These are phyloP conservation scores for Drosophila flavopinicola DNA, from an alignment of 2,888 invertebrate genomes.

Conservation along the genomic window DNA sequence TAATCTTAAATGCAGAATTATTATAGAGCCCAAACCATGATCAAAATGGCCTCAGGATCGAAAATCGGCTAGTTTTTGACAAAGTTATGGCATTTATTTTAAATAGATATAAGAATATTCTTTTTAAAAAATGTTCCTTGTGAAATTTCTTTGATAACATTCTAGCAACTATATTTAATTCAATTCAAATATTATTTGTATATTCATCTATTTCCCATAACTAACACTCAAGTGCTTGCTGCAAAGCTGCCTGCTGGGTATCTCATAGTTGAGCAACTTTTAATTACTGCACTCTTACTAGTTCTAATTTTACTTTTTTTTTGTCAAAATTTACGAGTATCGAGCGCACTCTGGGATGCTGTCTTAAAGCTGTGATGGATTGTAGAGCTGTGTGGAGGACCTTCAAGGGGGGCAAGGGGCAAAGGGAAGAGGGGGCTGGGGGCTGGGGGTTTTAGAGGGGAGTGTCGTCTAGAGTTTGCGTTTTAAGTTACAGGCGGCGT, in stretches of 20 bases:
- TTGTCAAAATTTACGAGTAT: conserved; percentile 30
- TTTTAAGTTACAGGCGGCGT: conserved; percentile 56
- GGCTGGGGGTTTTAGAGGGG: neutral
- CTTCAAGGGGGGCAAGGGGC: neutral
- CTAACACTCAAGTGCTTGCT: too few species aligned
- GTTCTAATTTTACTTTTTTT: conserved; percentile 10
- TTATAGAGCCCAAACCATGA: too few species aligned
- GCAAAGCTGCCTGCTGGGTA: neutral
- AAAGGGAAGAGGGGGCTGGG: neutral
- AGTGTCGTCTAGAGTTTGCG: conserved; percentile 14
- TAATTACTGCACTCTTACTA: neutral
- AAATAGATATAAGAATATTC: too few species aligned
- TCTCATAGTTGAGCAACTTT: neutral
- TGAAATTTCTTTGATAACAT: too few species aligned
- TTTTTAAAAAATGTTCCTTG: too few species aligned
- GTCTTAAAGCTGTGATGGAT: conserved; percentile 25
- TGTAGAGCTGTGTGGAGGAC: neutral
- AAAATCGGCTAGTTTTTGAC: too few species aligned
- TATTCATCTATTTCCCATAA: too few species aligned
- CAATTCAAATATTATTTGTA: too few species aligned
- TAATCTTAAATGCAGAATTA: too few species aligned
- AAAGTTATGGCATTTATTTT: too few species aligned
- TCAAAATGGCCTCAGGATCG: too few species aligned
- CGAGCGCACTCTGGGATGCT: conserved; percentile 9
- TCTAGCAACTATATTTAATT: too few species aligned